phyloP scores from a whole-genome alignment of 1,140 invertebrate species.

The Euborellia annulipes region DNA sequence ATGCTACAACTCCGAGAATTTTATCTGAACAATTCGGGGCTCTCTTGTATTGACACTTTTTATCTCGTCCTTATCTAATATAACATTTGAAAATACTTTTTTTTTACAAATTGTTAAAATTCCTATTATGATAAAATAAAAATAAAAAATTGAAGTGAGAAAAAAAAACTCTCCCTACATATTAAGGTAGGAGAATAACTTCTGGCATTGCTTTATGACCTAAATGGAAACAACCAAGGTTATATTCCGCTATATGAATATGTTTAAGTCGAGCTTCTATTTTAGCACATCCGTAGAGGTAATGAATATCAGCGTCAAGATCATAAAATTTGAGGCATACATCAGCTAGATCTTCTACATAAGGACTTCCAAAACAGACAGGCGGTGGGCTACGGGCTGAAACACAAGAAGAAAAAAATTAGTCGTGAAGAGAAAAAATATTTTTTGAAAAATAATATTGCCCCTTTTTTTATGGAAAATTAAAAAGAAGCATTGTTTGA shows the following conservation, averaged over 20 bases:
- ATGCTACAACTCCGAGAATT: too few relatives aligned
- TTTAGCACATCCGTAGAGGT: constrained; percentile 19
- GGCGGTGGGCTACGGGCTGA: constrained; percentile 23
- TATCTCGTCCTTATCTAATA: too few relatives aligned
- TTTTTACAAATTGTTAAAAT: too few relatives aligned
- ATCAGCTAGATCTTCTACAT: constrained; percentile 15
- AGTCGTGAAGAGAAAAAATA: neutral
- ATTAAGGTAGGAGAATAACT: too few relatives aligned
- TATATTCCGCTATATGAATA: constrained; percentile 12
- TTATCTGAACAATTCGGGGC: too few relatives aligned
- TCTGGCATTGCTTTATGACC: neutral
- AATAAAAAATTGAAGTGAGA: too few relatives aligned
- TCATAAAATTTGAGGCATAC: constrained; percentile 22
- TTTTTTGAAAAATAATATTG: too few relatives aligned
- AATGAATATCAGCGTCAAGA: constrained; percentile 13
- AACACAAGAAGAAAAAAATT: constrained; percentile 8
- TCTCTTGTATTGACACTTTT: too few relatives aligned
- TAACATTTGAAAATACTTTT: too few relatives aligned
- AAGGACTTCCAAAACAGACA: constrained; percentile 18
- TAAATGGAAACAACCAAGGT: constrained; percentile 19
- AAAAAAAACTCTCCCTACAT: too few relatives aligned
- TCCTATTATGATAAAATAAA: too few relatives aligned
- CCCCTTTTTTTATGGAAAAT: too few relatives aligned
- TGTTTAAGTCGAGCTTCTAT: constrained; percentile 13
- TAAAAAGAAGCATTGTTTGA: constrained; percentile 4